Conservation (phyloP, 2,888 invertebrate species). For the Dicyrtoma fusca region DNA sequence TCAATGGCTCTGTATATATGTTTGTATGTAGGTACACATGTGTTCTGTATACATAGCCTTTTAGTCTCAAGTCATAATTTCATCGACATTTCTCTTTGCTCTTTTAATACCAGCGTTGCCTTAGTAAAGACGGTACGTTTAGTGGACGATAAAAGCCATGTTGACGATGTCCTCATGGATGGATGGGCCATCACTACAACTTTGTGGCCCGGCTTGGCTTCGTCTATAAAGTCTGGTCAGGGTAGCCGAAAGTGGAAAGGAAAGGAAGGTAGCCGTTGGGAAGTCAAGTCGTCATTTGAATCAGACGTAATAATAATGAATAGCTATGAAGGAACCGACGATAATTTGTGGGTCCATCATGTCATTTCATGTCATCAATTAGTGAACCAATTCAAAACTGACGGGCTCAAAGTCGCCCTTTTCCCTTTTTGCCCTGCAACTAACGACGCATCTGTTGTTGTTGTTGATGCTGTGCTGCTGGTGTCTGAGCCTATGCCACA, state of each 20-base stretch:
- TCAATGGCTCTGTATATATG: too few relatives aligned
- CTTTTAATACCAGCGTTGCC: too few relatives aligned
- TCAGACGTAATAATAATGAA: slow-evolving; percentile 39
- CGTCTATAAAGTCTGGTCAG: too few relatives aligned
- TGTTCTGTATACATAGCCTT: too few relatives aligned
- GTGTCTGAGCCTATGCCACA: too few relatives aligned
- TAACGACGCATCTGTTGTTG: too few relatives aligned
- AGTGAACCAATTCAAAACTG: slow-evolving; percentile 38
- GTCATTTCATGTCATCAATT: slow-evolving; percentile 41
- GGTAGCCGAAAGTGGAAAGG: not conserved
- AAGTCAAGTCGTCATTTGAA: slow-evolving; percentile 27
- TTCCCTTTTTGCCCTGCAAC: not conserved
- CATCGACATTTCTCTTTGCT: too few relatives aligned
- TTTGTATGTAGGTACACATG: too few relatives aligned
- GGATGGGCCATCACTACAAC: too few relatives aligned
- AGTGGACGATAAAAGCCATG: not conserved
- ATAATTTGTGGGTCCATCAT: slow-evolving; percentile 41
- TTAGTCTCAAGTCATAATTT: too few relatives aligned
- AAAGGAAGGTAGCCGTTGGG: slow-evolving; percentile 6
- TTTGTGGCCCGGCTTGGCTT: not conserved
- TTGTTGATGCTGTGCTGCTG: too few relatives aligned
- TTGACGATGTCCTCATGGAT: too few relatives aligned
- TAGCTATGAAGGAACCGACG: slow-evolving; percentile 37
- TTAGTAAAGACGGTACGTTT: not conserved
- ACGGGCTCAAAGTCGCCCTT: slow-evolving; percentile 18